These are phyloP conservation scores for Cosmia trapezina DNA, from an alignment of 2,888 invertebrate species.

Conservation along the genomic window DNA sequence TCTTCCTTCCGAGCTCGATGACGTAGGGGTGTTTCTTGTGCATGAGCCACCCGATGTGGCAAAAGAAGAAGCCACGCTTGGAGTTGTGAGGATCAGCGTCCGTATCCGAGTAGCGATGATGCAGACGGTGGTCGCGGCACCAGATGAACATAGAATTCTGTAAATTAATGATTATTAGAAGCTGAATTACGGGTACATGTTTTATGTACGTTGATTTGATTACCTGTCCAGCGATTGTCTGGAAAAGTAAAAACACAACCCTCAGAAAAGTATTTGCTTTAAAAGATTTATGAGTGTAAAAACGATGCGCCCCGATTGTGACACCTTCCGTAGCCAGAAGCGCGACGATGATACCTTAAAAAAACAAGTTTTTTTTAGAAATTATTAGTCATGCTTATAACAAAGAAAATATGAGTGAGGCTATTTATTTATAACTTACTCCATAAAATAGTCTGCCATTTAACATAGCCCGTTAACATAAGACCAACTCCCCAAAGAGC, in stretches of 20 bases:
- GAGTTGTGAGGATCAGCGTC: conserved; percentile 95
- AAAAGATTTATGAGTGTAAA: conserved; percentile 94
- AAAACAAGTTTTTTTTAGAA: conserved; percentile 13
- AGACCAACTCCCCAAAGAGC: conserved; percentile 85
- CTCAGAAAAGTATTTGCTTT: conserved; percentile 92
- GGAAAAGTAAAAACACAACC: conserved; percentile 91
- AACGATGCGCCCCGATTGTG: conserved; percentile 95
- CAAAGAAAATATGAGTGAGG: background rate
- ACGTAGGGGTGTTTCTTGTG: conserved; percentile 94
- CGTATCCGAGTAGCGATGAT: conserved; percentile 93
- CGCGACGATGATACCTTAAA: conserved; percentile 54
- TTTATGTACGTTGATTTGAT: conserved; percentile 5
- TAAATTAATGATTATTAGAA: conserved; percentile 19
- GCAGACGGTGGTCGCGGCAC: conserved; percentile 95
- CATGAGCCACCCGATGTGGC: conserved; percentile 97
- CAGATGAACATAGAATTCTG: conserved; percentile 94
- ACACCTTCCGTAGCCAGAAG: conserved; percentile 90
- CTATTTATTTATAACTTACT: conserved; percentile 69
- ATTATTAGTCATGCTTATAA: background rate
- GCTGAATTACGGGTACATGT: background rate
- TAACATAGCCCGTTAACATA: conserved; percentile 67
- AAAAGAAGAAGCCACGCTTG: conserved; percentile 95
- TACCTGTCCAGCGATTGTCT: conserved; percentile 95
- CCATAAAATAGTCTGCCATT: conserved; percentile 71
- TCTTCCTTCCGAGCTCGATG: conserved; percentile 91